A percentile compares a stretch with the other conserved stretches of the same genome.
Evolutionary conservation across 2,113 vertebrate species (phyloP).

Genomic region (Neogobius melanostomus): DNA sequence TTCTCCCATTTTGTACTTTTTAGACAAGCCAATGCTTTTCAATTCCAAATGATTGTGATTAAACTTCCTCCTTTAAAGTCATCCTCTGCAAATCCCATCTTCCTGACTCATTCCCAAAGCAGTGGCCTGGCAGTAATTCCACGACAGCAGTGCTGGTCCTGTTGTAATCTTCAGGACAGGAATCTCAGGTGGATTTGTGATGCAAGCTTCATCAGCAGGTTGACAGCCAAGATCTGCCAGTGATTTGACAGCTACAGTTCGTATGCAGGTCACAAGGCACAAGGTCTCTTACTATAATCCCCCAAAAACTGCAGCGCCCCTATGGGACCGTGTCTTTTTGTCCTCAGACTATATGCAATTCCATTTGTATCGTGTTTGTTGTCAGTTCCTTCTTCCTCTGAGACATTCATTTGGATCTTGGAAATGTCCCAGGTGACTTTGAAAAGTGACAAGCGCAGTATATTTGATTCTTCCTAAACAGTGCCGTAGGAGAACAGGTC

Average conservation of each 20-base stretch:
- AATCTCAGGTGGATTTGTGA: constrained; percentile 17
- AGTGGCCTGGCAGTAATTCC: background rate
- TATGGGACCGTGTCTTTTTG: background rate
- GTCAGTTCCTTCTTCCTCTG: constrained; percentile 13
- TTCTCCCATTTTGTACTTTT: constrained; percentile 4
- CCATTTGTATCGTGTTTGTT: constrained; percentile 20
- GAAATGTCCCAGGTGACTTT: constrained; percentile 16
- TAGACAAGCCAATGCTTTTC: background rate
- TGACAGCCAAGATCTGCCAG: constrained; percentile 43
- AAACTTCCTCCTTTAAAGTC: background rate
- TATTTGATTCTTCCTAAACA: constrained; percentile 36
- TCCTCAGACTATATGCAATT: constrained; percentile 7
- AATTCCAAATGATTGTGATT: background rate
- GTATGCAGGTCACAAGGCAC: background rate
- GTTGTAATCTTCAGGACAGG: constrained; percentile 12
- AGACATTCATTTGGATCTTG: constrained; percentile 13
- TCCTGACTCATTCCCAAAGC: constrained; percentile 25
- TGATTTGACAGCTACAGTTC: constrained; percentile 31
- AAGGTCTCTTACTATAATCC: background rate
- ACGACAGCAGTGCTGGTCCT: constrained; percentile 22
- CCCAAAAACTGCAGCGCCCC: constrained; percentile 3
- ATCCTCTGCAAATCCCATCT: constrained; percentile 5
- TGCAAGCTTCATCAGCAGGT: constrained; percentile 25
- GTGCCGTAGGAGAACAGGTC: constrained; percentile 24
- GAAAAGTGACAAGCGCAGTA: constrained; percentile 44